Percentiles rank a stretch among this genome's conserved stretches.
These are phyloP conservation scores for Drosophila aff. DNA, from an alignment of 1,140 invertebrate species.

Conservation along the genomic window DNA sequence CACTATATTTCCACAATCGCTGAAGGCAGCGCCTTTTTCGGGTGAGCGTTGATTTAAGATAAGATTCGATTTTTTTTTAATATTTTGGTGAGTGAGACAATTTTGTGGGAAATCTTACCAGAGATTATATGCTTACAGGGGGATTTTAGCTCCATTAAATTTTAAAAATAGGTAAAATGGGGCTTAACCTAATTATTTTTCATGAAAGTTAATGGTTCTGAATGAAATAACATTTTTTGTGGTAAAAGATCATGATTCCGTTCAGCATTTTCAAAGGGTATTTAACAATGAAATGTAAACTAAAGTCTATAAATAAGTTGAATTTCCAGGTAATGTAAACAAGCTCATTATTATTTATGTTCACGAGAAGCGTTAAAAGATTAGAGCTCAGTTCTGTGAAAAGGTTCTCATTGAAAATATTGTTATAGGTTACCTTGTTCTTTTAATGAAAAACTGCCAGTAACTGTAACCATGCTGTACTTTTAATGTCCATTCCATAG, in stretches of 20 bases:
- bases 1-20: conserved; percentile 28
- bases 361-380: not conserved
- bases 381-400: not conserved
- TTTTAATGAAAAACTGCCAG: not conserved
- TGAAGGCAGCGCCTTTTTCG: conserved; percentile 8
- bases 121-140: not conserved
- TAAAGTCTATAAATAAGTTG: not conserved
- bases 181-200: not conserved
- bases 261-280: not conserved
- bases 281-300: not conserved
- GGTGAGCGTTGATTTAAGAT: conserved; percentile 49
- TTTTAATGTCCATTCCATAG: not conserved
- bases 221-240: not conserved
- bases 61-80: conserved; percentile 7
- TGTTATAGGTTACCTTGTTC: not conserved
- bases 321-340: conserved; percentile 8
- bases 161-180: not conserved
- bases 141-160: not conserved
- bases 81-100: conserved; percentile 2
- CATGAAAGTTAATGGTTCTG: not conserved
- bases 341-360: not conserved
- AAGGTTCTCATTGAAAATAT: not conserved
- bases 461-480: not conserved
- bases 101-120: not conserved
- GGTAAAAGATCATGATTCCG: not conserved